Percentiles rank a stretch among this genome's conserved stretches.
Conservation (phyloP, 2,888 invertebrate genomes). For the Ypsolopha scabrella region DNA sequence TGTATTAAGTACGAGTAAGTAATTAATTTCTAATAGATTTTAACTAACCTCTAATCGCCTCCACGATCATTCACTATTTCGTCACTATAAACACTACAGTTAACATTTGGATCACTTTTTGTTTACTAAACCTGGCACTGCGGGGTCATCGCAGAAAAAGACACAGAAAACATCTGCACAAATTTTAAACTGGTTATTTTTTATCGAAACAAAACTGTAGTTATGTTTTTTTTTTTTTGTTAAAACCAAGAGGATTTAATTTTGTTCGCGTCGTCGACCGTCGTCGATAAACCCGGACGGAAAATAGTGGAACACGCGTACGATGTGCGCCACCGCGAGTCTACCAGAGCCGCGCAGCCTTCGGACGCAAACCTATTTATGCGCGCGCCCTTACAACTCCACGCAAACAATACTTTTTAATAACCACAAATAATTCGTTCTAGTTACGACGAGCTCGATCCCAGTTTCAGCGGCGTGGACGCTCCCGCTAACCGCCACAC, state of each 20-base stretch:
- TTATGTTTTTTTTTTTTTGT: conserved; percentile 7
- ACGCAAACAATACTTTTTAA: conserved; percentile 37
- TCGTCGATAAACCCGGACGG: neutral
- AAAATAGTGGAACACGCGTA: conserved; percentile 19
- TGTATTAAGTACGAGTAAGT: neutral
- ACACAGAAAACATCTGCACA: too few relatives aligned
- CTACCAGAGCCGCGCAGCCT: conserved; percentile 36
- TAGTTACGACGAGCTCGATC: conserved; percentile 56
- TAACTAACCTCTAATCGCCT: too few relatives aligned
- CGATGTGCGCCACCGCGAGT: conserved; percentile 21
- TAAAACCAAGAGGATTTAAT: neutral
- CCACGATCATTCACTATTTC: too few relatives aligned
- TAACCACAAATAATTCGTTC: conserved; percentile 47
- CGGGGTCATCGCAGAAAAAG: too few relatives aligned
- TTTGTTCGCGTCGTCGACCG: neutral
- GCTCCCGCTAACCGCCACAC: too few relatives aligned
- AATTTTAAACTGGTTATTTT: too few relatives aligned
- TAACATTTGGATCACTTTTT: too few relatives aligned
- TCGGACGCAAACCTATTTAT: conserved; percentile 35
- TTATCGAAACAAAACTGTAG: too few relatives aligned
- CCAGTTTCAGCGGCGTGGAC: conserved; percentile 36
- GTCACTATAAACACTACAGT: too few relatives aligned
- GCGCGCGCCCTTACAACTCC: conserved; percentile 36
- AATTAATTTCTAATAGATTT: too few relatives aligned
- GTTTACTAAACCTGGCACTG: too few relatives aligned